Percentiles rank a stretch among this genome's conserved stretches.
Conservation (phyloP, 1,140 invertebrate species). For the Panagrolaimus sp. region DNA sequence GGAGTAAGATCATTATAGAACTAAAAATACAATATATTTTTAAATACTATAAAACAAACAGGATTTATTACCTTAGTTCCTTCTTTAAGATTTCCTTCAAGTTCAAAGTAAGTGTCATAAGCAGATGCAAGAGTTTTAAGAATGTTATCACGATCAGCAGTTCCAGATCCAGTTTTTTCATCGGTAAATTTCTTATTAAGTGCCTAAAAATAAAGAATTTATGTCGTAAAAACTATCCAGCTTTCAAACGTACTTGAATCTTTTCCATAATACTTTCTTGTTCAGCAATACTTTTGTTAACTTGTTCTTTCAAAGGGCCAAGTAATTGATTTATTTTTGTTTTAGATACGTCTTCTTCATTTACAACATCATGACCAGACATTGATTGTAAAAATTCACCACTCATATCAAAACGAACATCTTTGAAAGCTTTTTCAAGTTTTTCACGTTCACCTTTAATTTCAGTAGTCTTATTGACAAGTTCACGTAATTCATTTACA, state of each 20-base stretch:
- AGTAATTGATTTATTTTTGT: slow-evolving; percentile 72
- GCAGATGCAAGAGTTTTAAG: slow-evolving; percentile 79
- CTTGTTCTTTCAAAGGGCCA: slow-evolving; percentile 70
- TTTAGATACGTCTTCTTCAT: slow-evolving; percentile 67
- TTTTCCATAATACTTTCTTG: slow-evolving; percentile 73
- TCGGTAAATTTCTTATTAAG: slow-evolving; percentile 71
- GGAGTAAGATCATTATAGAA: slow-evolving; percentile 97
- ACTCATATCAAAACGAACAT: slow-evolving; percentile 74
- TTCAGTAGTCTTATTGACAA: slow-evolving; percentile 69
- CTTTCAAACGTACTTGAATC: slow-evolving; percentile 65
- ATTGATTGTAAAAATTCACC: slow-evolving; percentile 60
- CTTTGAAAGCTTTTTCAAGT: slow-evolving; percentile 70
- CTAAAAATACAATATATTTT: slow-evolving; percentile 55
- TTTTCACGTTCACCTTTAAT: slow-evolving; percentile 66
- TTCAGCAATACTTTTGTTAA: slow-evolving; percentile 68
- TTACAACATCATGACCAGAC: slow-evolving; percentile 75
- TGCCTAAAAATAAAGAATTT: slow-evolving; percentile 20
- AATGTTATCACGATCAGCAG: slow-evolving; percentile 67
- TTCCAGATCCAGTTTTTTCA: slow-evolving; percentile 65
- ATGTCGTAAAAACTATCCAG: no score
- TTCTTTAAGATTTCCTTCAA: slow-evolving; percentile 82
- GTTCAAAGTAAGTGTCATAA: slow-evolving; percentile 81
- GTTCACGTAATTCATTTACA: slow-evolving; percentile 67
- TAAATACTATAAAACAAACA: slow-evolving; percentile 2
- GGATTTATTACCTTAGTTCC: slow-evolving; percentile 73